Conservation (phyloP, 2,113 vertebrate species). For the Pterocles gutturalis region DNA sequence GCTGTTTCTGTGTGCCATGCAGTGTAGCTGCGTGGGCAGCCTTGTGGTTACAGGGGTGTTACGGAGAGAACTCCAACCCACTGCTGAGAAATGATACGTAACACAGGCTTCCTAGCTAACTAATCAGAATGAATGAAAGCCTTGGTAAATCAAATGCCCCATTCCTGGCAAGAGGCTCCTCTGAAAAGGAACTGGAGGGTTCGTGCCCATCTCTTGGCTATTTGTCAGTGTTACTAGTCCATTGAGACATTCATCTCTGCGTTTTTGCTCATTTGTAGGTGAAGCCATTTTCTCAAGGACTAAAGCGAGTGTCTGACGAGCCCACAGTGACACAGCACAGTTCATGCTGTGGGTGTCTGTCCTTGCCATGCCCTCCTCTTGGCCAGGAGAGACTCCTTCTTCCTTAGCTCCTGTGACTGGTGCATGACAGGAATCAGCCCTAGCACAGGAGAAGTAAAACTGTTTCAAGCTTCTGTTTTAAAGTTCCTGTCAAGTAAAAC, state of each 20-base stretch:
- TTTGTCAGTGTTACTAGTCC: not conserved
- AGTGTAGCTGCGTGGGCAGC: not conserved
- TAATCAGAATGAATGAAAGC: not conserved
- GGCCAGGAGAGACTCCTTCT: not conserved
- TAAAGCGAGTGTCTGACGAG: not conserved
- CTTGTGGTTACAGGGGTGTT: not conserved
- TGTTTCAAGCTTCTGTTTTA: not conserved
- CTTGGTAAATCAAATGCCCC: not conserved
- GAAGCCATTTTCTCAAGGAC: not conserved
- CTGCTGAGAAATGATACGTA: not conserved
- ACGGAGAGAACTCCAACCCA: not conserved
- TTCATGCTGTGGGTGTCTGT: not conserved
- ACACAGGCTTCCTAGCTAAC: not conserved
- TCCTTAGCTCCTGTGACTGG: not conserved
- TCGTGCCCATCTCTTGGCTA: not conserved
- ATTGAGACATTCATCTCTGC: fast-evolving
- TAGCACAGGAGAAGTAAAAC: not conserved
- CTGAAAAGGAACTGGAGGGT: not conserved
- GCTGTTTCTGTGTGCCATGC: not conserved
- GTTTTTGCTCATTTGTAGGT: not conserved
- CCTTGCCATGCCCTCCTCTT: not conserved
- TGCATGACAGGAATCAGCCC: not conserved
- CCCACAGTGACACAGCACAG: not conserved
- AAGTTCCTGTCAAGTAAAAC: not conserved
- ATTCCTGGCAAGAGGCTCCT: not conserved